These are phyloP conservation scores for Penelope pileata DNA, from an alignment of 2,113 vertebrate species.

Conservation along the genomic window DNA sequence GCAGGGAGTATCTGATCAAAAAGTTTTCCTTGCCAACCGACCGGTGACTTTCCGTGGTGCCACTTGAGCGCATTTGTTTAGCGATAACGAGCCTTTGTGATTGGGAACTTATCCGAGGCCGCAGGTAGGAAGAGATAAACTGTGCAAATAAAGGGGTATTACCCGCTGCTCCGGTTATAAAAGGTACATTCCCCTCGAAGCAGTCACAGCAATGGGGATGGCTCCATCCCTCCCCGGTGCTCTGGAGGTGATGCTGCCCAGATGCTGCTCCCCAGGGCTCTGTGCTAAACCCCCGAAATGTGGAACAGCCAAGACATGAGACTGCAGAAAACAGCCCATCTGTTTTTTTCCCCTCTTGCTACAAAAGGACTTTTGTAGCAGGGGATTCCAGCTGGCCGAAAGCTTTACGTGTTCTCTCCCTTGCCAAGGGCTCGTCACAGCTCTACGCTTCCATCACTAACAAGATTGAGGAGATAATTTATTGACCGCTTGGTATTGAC, in stretches of 20 bases:
- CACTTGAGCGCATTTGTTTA: constrained; percentile 31
- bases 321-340: too few relatives aligned
- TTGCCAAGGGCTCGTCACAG: too few relatives aligned
- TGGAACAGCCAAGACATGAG: too few relatives aligned
- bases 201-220: too few relatives aligned
- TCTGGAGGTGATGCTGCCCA: too few relatives aligned
- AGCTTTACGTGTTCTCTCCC: too few relatives aligned
- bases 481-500: not conserved
- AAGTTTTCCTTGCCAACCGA: not conserved
- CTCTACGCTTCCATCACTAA: not conserved
- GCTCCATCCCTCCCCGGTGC: too few relatives aligned
- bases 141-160: constrained; percentile 22
- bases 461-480: not conserved
- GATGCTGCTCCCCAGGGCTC: too few relatives aligned
- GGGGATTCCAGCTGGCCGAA: too few relatives aligned
- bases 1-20: not conserved
- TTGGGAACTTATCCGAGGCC: not conserved
- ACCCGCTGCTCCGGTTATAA: not conserved
- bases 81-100: constrained; percentile 49
- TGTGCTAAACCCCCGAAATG: too few relatives aligned
- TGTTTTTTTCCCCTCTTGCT: not conserved
- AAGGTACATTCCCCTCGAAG: not conserved
- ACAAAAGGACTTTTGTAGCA: not conserved
- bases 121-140: constrained; percentile 61
- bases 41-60: not conserved